Evolutionary conservation across 2,888 invertebrate species (phyloP).

Genomic region (Augiades crinisus): DNA sequence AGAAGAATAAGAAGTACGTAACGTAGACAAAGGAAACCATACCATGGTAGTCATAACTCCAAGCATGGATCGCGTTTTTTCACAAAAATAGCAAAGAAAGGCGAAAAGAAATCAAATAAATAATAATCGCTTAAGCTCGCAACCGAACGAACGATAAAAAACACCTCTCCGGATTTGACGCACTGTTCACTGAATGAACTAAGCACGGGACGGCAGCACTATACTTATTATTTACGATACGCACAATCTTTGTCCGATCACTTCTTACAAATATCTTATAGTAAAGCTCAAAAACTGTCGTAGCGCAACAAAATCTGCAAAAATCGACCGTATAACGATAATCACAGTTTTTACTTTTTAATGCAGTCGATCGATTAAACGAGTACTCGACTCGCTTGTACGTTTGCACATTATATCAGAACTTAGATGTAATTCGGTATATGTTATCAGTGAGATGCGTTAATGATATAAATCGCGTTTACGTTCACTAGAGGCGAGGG

Average conservation of each 20-base stretch:
- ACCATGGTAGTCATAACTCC: constrained; percentile 82
- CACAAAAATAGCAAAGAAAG: constrained; percentile 65
- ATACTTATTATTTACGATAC: constrained; percentile 40
- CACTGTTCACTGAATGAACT: constrained; percentile 73
- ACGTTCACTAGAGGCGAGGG: constrained; percentile 56
- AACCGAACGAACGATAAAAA: constrained; percentile 63
- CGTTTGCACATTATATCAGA: constrained; percentile 50
- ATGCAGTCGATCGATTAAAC: constrained; percentile 75
- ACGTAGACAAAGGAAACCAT: constrained; percentile 80
- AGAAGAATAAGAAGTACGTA: constrained; percentile 60
- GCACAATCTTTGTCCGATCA: constrained; percentile 46
- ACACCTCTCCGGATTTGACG: constrained; percentile 64
- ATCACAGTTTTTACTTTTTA: constrained; percentile 71
- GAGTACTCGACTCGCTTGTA: constrained; percentile 59
- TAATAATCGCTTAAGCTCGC: constrained; percentile 63
- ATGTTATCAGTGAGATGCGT: constrained; percentile 37
- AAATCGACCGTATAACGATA: constrained; percentile 62
- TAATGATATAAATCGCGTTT: constrained; percentile 50
- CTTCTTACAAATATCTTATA: constrained; percentile 45
- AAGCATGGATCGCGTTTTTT: constrained; percentile 79
- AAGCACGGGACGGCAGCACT: constrained; percentile 73
- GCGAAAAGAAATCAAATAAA: constrained; percentile 51
- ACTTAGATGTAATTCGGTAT: constrained; percentile 42
- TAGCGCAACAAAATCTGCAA: constrained; percentile 68
- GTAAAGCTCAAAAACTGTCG: constrained; percentile 48